A percentile compares a stretch with the other conserved stretches of the same genome.
These are phyloP conservation scores for Nomada fabriciana DNA, from an alignment of 2,888 invertebrate species.

Conservation along the genomic window DNA sequence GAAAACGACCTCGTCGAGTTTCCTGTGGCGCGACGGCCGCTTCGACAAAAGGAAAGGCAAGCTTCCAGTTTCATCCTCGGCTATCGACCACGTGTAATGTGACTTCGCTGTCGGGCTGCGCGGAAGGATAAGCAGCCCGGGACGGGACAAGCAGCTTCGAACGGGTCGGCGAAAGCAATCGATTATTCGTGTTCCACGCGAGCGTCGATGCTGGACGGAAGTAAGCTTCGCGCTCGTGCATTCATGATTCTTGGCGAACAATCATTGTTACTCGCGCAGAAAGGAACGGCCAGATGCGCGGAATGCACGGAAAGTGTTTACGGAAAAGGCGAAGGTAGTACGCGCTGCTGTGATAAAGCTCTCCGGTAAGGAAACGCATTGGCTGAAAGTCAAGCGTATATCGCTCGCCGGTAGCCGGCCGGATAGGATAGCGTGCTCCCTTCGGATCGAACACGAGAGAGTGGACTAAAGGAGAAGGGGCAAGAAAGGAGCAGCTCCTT, in stretches of 20 bases:
- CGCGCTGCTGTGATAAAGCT: neutral
- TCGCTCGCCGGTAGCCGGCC: slow-evolving; percentile 25
- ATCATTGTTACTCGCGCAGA: too few relatives aligned
- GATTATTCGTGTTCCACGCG: slow-evolving; percentile 1
- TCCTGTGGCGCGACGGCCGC: neutral
- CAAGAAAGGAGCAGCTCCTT: slow-evolving; percentile 51
- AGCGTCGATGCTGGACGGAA: neutral
- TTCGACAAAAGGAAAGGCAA: neutral
- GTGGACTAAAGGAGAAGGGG: neutral
- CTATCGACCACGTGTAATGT: too few relatives aligned
- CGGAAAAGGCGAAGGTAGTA: neutral
- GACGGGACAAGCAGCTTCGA: too few relatives aligned
- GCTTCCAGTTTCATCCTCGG: too few relatives aligned
- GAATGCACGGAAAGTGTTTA: neutral
- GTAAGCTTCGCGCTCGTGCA: too few relatives aligned
- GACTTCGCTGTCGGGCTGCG: too few relatives aligned
- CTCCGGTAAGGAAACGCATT: slow-evolving; percentile 25
- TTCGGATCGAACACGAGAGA: slow-evolving; percentile 51
- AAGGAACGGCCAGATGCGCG: neutral
- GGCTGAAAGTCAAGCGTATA: slow-evolving; percentile 20
- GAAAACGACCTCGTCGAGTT: neutral
- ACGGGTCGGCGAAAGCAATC: too few relatives aligned
- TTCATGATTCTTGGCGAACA: too few relatives aligned
- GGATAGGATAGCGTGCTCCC: slow-evolving; percentile 45
- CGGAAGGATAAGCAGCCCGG: too few relatives aligned